Conservation (phyloP, 2,888 invertebrate genomes). For the Leptopterna dolabrata region DNA sequence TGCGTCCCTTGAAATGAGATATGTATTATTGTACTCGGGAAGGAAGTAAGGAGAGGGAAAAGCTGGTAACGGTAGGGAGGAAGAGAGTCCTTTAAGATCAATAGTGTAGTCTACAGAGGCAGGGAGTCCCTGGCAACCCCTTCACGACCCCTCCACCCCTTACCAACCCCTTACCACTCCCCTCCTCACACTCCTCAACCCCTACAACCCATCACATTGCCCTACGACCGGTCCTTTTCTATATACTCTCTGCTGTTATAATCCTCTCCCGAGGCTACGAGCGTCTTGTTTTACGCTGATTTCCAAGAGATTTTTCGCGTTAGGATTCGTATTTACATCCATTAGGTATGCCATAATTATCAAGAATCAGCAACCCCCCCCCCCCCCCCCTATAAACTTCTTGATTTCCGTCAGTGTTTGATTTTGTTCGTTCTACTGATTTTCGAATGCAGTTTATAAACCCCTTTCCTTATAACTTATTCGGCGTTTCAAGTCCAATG, state of each 20-base stretch:
- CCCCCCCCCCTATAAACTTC: too few species aligned
- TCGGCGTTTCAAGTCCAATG: too few species aligned
- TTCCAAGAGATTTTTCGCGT: not conserved
- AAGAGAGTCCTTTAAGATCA: slow-evolving; percentile 57
- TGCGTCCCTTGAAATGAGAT: not conserved
- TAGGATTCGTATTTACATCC: too few species aligned
- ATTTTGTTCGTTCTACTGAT: too few species aligned
- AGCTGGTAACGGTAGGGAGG: slow-evolving; percentile 19
- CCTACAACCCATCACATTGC: not conserved
- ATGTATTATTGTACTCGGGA: slow-evolving; percentile 29
- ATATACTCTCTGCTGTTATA: slow-evolving; percentile 9
- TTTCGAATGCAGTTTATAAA: too few species aligned
- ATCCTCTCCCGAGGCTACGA: not conserved
- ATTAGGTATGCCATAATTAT: too few species aligned
- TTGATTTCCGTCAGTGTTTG: too few species aligned
- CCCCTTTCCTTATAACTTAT: too few species aligned
- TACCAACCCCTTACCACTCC: not conserved
- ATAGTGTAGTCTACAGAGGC: slow-evolving; percentile 53
- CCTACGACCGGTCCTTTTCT: slow-evolving; percentile 12
- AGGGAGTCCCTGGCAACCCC: slow-evolving; percentile 46
- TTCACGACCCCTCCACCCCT: slow-evolving; percentile 36
- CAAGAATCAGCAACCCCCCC: too few species aligned
- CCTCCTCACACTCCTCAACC: not conserved
- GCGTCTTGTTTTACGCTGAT: slow-evolving; percentile 6
- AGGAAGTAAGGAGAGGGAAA: slow-evolving; percentile 30